phyloP scores from a whole-genome alignment of 2,113 vertebrate species.

The Anthoscopus minutus region DNA sequence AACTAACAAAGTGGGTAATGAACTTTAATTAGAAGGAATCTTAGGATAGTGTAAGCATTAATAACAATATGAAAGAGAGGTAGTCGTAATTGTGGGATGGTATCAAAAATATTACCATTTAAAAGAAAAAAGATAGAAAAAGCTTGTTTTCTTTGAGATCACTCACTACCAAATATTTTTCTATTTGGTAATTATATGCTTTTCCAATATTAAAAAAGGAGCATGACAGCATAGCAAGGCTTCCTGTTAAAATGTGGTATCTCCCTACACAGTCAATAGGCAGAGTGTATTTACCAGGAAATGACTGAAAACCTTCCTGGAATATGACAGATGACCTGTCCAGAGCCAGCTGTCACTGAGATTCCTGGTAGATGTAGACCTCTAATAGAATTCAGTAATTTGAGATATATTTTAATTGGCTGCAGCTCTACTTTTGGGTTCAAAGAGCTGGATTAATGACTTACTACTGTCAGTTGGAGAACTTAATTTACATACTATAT shows the following conservation, averaged over 20 bases:
- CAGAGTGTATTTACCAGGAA: slow-evolving; percentile 18
- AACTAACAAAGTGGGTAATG: not conserved
- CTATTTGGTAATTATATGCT: slow-evolving; percentile 22
- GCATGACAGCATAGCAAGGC: not conserved
- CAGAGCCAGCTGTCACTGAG: not conserved
- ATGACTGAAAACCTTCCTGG: not conserved
- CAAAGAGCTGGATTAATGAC: not conserved
- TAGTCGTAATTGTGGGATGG: not conserved
- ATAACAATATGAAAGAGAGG: not conserved
- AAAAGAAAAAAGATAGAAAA: slow-evolving; percentile 30
- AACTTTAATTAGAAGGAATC: not conserved
- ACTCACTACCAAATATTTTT: slow-evolving; percentile 16
- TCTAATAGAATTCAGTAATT: not conserved
- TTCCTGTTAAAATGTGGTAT: slow-evolving; percentile 34
- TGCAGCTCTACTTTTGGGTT: not conserved
- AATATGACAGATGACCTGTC: not conserved
- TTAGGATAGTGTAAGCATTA: not conserved
- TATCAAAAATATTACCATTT: not conserved
- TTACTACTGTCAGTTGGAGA: not conserved
- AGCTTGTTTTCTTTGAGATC: not conserved
- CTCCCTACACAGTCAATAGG: not conserved
- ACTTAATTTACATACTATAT: not conserved
- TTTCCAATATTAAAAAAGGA: slow-evolving; percentile 15
- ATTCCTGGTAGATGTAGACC: not conserved
- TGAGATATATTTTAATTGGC: not conserved